Evolutionary conservation across 53 echinoderm and acorn worm species (phyloP).

Genomic region (Arbacia lixula): DNA sequence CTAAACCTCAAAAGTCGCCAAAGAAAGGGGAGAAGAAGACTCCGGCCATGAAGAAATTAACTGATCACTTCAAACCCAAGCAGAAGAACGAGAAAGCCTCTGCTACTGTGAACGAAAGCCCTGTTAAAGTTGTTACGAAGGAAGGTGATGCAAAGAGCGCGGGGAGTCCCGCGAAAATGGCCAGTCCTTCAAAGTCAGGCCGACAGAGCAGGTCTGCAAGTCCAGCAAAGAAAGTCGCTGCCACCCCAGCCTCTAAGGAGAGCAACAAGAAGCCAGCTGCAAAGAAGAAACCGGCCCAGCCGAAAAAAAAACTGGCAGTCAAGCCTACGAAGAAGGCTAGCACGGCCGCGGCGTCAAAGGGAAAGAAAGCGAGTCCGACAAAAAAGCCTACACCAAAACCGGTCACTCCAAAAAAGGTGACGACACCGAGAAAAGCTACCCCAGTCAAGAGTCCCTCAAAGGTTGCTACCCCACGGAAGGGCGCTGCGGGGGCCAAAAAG

Average conservation of each 20-base stretch:
- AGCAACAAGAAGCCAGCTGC: not conserved
- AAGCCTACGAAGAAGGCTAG: not conserved
- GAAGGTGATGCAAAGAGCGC: not conserved
- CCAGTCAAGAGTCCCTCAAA: slow-evolving; percentile 45
- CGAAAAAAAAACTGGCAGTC: not conserved
- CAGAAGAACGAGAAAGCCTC: not conserved
- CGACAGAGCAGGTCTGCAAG: not conserved
- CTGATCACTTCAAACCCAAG: slow-evolving; percentile 44
- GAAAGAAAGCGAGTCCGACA: not conserved
- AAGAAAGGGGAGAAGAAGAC: slow-evolving; percentile 43
- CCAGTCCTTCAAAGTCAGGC: slow-evolving; percentile 38
- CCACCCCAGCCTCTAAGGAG: not conserved
- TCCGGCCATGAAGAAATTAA: slow-evolving; percentile 31
- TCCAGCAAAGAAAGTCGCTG: not conserved
- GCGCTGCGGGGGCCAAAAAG: slow-evolving; percentile 16
- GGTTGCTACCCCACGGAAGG: slow-evolving; percentile 52
- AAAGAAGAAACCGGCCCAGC: slow-evolving; percentile 1
- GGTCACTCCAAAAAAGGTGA: slow-evolving; percentile 26
- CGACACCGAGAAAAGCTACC: slow-evolving; percentile 3
- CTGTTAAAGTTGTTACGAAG: not conserved
- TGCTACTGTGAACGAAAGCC: not conserved
- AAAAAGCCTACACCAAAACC: slow-evolving; percentile 23
- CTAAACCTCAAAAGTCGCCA: slow-evolving; percentile 30
- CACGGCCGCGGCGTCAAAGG: slow-evolving; percentile 1
- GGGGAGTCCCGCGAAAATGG: slow-evolving; percentile 8